phyloP scores from a whole-genome alignment of 2,113 vertebrate species.

The Camelus dromedarius region DNA sequence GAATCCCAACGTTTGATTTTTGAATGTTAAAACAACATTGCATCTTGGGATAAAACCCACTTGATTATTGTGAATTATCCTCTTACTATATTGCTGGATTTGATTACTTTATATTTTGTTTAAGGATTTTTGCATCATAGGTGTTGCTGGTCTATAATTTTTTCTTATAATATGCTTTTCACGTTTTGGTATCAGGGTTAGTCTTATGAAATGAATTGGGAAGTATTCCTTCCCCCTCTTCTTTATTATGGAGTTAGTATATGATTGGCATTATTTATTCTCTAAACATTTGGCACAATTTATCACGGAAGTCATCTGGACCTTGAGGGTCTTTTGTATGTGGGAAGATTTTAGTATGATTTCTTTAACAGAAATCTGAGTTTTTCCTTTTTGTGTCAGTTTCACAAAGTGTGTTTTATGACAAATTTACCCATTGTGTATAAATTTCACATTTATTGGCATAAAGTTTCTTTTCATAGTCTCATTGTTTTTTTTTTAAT shows the following conservation, averaged over 20 bases:
- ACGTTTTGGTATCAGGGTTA: background rate
- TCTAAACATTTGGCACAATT: background rate
- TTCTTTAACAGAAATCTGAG: background rate
- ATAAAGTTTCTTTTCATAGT: background rate
- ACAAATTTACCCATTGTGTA: background rate
- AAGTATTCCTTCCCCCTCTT: background rate
- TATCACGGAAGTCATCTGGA: background rate
- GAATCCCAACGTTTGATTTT: background rate
- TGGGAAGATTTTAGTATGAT: background rate
- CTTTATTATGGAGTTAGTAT: background rate
- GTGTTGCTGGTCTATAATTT: background rate
- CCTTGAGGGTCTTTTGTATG: background rate
- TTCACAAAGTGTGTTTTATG: background rate
- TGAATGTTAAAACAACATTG: background rate
- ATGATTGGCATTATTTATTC: background rate
- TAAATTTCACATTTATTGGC: background rate
- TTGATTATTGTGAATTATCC: background rate
- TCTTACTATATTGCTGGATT: background rate
- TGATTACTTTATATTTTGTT: conserved; percentile 18
- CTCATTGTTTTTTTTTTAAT: background rate
- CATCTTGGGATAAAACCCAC: background rate
- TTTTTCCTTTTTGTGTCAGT: background rate
- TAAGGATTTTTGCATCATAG: background rate
- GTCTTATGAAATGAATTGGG: background rate
- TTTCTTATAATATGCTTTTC: background rate